Evolutionary conservation across 2,888 invertebrate genomes (phyloP), one percentile per base, ranked within the genome.

Genomic region (Scaptodrosophila latifasciaeformis): DNA sequence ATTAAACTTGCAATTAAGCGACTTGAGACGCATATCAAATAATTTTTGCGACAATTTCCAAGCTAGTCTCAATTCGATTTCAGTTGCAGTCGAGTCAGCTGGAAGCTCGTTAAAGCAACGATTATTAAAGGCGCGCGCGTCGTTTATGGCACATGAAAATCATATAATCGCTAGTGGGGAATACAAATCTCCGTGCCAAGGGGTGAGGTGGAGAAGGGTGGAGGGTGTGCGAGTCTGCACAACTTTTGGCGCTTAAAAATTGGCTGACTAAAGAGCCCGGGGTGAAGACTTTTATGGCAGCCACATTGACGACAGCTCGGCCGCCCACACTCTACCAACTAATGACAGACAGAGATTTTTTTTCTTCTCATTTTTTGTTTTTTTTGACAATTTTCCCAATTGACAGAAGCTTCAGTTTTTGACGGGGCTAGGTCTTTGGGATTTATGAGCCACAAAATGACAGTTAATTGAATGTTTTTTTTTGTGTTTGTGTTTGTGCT

Each of bases 81-180:
- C 49, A 49, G 46, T 50, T 52, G 53, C 58, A 46, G 52, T 24
- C n/a, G n/a, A n/a, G 19, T 48, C 59, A 34, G 30, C 35, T 49
- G 67, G 69, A 34, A 75, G 75, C 78, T 78, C 72, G 78, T 77
- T 71, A 75, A 53, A 42, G 51, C 52, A 58, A 55, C 51, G 74
- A 77, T 72, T 72, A 80, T 72, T 77, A 72, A 74, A 72, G 78
- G 80, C 44, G 44, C 80, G 70, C 72, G 77, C 80, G 77, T 72
- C 72, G 80, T 72, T 72, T 72, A 72, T 72, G 72, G 72, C 80
- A 77, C 72, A 72, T 72, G 72, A 72, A 72, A 72, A 72, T 77
- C 80, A 77, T 79, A 80, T 72, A 80, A 77, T 80, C 80, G 80
- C 60, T 74, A 75, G 67, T 70, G 70, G 78, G 46, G 54, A n/a